A percentile compares a stretch with the other conserved stretches of the same genome.
Conservation (phyloP, 2,888 invertebrate species). For the Dilophus febrilis region DNA sequence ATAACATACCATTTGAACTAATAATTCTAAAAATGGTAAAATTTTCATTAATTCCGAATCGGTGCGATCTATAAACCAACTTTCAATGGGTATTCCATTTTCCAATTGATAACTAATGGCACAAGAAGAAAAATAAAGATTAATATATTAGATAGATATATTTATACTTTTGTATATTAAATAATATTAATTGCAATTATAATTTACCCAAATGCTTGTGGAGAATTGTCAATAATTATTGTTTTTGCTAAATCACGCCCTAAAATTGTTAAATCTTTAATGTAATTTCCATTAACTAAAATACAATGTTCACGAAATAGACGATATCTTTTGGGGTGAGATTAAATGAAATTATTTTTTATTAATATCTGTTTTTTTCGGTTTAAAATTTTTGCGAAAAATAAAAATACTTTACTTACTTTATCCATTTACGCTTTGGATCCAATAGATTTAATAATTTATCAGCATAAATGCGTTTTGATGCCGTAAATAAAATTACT, state of each 20-base stretch:
- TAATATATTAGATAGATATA: neutral
- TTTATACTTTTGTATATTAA: no score
- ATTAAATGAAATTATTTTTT: no score
- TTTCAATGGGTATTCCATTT: conserved; percentile 93
- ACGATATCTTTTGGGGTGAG: conserved; percentile 49
- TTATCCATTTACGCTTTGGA: conserved; percentile 70
- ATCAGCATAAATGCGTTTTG: conserved; percentile 89
- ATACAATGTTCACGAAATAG: conserved; percentile 92
- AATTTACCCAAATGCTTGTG: conserved; percentile 68
- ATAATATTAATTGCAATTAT: neutral
- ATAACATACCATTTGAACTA: conserved; percentile 62
- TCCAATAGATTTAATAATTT: conserved; percentile 82
- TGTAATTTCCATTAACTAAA: conserved; percentile 88
- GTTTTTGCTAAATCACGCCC: conserved; percentile 81
- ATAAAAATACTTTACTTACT: conserved; percentile 14
- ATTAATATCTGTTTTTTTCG: no score
- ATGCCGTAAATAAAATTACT: conserved; percentile 89
- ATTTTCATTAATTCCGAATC: conserved; percentile 83
- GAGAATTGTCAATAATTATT: conserved; percentile 75
- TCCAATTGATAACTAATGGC: conserved; percentile 50
- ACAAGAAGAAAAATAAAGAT: neutral
- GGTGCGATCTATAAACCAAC: conserved; percentile 84
- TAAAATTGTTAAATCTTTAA: conserved; percentile 84
- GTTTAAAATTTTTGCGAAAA: neutral
- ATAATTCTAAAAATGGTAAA: conserved; percentile 76